Evolutionary conservation across 2,888 invertebrate genomes (phyloP).

Genomic region (Brassicogethes aeneus): DNA sequence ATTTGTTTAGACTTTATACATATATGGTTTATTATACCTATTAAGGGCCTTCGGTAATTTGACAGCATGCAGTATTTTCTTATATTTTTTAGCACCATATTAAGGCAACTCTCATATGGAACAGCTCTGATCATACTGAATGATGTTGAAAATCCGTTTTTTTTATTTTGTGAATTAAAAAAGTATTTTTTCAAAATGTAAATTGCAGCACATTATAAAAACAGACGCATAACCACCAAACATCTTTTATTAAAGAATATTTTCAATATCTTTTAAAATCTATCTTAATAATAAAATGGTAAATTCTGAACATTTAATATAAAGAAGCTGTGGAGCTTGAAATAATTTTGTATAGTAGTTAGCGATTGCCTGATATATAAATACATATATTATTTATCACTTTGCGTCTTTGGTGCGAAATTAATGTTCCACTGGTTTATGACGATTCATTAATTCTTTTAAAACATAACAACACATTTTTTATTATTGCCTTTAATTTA

Average conservation of each 20-base stretch:
- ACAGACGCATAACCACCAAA: conserved; percentile 29
- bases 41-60: too few relatives aligned
- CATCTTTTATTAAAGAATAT: conserved; percentile 15
- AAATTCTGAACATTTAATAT: conserved; percentile 14
- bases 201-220: conserved; percentile 26
- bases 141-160: neutral
- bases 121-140: too few relatives aligned
- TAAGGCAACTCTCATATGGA: neutral
- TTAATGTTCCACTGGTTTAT: conserved; percentile 25
- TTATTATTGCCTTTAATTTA: neutral
- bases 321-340: conserved; percentile 26
- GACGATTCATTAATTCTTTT: neutral
- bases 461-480: neutral
- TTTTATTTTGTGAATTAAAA: neutral
- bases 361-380: conserved; percentile 32
- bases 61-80: too few relatives aligned
- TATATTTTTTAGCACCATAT: neutral
- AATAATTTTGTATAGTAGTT: conserved; percentile 20
- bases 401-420: conserved; percentile 31
- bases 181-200: neutral
- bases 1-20: neutral
- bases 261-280: neutral
- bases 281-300: conserved; percentile 2
- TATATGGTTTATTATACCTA: too few relatives aligned
- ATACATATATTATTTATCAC: conserved; percentile 30